Percentiles rank a stretch among this genome's conserved stretches.
These are phyloP conservation scores for Euwallacea fornicatus DNA, from an alignment of 1,140 invertebrate species.

Conservation along the genomic window DNA sequence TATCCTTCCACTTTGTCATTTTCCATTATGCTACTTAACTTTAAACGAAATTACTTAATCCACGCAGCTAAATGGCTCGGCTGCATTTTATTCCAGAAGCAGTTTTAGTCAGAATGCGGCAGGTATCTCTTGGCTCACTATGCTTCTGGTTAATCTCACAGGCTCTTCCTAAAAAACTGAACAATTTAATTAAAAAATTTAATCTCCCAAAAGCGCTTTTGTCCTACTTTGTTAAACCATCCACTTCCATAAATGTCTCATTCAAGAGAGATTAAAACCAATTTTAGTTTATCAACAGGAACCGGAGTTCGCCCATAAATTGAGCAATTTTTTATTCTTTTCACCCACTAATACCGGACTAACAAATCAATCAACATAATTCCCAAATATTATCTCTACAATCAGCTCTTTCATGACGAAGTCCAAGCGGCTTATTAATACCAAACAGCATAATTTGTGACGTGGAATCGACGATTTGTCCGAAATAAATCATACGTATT, in stretches of 20 bases:
- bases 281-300: background rate
- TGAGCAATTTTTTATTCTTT: too few species aligned
- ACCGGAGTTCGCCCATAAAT: too few species aligned
- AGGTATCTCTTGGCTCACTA: constrained; percentile 6
- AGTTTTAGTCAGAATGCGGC: constrained; percentile 2
- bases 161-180: constrained; percentile 15
- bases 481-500: too few species aligned
- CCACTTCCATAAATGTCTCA: background rate
- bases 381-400: too few species aligned
- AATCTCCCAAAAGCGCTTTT: constrained; percentile 24
- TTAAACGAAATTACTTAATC: constrained; percentile 16
- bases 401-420: too few species aligned
- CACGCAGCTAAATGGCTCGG: constrained; percentile 7
- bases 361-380: too few species aligned
- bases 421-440: too few species aligned
- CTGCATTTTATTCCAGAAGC: constrained; percentile 14
- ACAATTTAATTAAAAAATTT: constrained; percentile 32
- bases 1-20: background rate
- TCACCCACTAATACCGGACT: too few species aligned
- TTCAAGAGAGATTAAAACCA: background rate
- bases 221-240: constrained; percentile 27
- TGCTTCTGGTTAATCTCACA: constrained; percentile 21
- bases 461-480: too few species aligned
- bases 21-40: constrained; percentile 6
- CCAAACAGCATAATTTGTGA: too few species aligned